Conservation (phyloP, 2,113 vertebrate species). For the Carettochelys insculpta region DNA sequence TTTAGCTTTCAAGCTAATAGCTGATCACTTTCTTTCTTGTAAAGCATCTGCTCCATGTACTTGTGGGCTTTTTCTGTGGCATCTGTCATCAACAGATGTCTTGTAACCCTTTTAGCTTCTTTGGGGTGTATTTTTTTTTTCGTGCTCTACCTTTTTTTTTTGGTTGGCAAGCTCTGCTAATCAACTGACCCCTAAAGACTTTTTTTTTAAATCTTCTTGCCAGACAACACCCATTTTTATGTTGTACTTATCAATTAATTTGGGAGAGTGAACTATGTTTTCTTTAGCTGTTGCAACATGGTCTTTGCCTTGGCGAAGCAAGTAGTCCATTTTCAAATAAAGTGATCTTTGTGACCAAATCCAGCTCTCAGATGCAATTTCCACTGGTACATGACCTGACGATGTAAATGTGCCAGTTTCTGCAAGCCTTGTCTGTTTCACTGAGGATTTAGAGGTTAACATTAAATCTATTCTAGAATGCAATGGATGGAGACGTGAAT, state of each 20-base stretch:
- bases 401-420: neutral
- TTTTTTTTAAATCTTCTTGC: neutral
- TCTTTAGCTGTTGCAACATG: neutral
- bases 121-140: neutral
- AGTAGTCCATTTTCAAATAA: neutral
- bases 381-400: neutral
- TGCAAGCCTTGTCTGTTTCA: neutral
- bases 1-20: neutral
- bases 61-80: too few relatives aligned
- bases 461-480: neutral
- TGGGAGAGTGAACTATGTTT: neutral
- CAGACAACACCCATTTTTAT: neutral
- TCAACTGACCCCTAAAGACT: neutral
- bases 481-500: neutral
- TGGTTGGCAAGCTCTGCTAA: neutral
- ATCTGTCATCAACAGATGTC: neutral
- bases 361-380: neutral
- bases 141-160: neutral
- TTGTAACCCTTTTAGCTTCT: neutral
- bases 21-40: neutral
- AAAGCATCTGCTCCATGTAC: neutral
- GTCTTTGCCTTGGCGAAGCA: neutral
- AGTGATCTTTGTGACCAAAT: neutral
- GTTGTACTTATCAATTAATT: neutral
- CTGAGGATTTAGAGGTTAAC: neutral